Base-by-base conservation (phyloP, 2,113 vertebrate genomes). In the Megaleporinus macrocephalus region DNA sequence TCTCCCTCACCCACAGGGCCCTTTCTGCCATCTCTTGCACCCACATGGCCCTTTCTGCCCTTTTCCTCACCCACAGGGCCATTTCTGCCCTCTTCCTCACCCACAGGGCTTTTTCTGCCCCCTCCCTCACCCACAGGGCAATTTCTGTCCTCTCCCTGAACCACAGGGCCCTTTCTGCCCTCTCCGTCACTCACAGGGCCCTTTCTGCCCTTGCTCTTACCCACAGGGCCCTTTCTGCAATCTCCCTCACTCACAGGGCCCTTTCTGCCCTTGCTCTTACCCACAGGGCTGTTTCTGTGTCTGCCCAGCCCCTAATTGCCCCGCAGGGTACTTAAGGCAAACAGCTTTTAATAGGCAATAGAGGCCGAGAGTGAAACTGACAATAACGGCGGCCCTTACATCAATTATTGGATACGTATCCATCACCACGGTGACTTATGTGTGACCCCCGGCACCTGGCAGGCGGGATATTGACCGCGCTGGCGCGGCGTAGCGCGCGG, bases 381-480 rank as follows among this genome's bases (percentile, higher is more conserved):
- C 92, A 93, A 93, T 93, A 93, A 91, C 91, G 88, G 90, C 6
- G 91, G 88, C 91, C 90, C 93, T 92, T 92, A 93, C 93, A 94
- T 94, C 92, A 92, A 93, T 96, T 97, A 95, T 94, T 91, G 96
- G 94, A 90, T 95, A 96, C 91, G 94, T 96, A 97, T 98, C 96
- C 95, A 97, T 98, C 96, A 96, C 88, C 86, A 66, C 76, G 71
- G 92, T 96, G 96, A 97, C 93, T 92, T 93, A 93, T 92, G 93
- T 89, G 91, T 92, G 92, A 93, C 92, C 94, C 92, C 91, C 91
- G 91, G 91, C 93, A 93, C 93, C 93, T 93, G 93, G 89, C 93
- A 92, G 91, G 90, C 87, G 87, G 90, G 90, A 91, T 94, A 94
- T 94, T 93, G 94, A 94, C 91, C 89, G 85, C 89, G 87, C 86